phyloP scores from a whole-genome alignment of 2,888 invertebrate genomes.

The Epinotia brunnichana region DNA sequence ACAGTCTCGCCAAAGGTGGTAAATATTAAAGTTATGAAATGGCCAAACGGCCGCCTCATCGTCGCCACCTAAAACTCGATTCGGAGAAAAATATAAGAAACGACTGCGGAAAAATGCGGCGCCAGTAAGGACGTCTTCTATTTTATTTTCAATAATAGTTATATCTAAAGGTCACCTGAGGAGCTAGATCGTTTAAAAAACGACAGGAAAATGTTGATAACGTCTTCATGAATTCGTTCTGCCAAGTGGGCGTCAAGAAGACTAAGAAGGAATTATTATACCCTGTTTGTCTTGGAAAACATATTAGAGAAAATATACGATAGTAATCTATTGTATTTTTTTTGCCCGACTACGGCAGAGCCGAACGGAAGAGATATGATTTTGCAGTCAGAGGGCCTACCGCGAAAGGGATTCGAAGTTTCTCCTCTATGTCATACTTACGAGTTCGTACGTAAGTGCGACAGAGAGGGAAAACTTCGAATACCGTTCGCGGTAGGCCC shows the following conservation, averaged over 20 bases:
- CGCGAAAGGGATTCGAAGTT: too few relatives aligned
- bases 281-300: neutral
- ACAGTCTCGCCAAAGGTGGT: slow-evolving; percentile 33
- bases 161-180: slow-evolving; percentile 31
- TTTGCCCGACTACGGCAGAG: too few relatives aligned
- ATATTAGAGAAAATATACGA: neutral
- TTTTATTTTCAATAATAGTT: slow-evolving; percentile 25
- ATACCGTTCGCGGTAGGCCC: too few relatives aligned
- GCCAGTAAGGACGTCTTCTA: slow-evolving; percentile 38
- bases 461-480: too few relatives aligned
- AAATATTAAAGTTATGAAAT: slow-evolving; percentile 60
- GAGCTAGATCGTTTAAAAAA: slow-evolving; percentile 15
- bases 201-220: slow-evolving; percentile 18
- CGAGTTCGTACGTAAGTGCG: too few relatives aligned
- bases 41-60: slow-evolving; percentile 66
- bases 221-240: slow-evolving; percentile 11
- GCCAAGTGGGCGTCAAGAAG: slow-evolving; percentile 1
- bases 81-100: slow-evolving; percentile 59
- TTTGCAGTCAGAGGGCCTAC: too few relatives aligned
- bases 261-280: neutral
- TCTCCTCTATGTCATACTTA: too few relatives aligned
- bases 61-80: slow-evolving; percentile 73
- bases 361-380: too few relatives aligned
- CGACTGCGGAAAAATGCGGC: slow-evolving; percentile 37
- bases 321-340: neutral